Evolutionary conservation across 1,140 invertebrate species (phyloP), one percentile per base, ranked within the genome.

Genomic region (Macrosteles quadrilineatus): DNA sequence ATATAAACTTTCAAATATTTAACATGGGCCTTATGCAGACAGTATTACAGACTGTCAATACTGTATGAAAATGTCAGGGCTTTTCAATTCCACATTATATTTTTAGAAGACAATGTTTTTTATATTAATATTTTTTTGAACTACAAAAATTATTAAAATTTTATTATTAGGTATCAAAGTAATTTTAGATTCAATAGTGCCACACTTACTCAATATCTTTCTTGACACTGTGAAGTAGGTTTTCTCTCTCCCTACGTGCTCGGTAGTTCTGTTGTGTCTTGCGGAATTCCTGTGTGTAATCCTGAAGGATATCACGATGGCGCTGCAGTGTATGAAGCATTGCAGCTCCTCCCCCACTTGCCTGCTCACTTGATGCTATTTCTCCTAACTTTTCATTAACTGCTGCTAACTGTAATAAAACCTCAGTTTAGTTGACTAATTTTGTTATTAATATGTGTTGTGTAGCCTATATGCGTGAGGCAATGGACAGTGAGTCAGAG

Each of bases 241-340:
- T 92, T 79, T 98, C 95, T 9, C 96, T 82, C 77, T 97, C 94
- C 68, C 91, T 87, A 30, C 92, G 85, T 43, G 88, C 88, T 64
- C 87, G 86, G 77, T 97, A 93, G 76, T 97, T 95, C 68, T 91
- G 90, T 77, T 90, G 91, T 0, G 95, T 98, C 80, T 97, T 97
- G 68, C 90, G 88, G 77, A 96, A 98, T 81, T 99, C 97, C 77
- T 95, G 87, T 25, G 91, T 90, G 77, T 98, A 97, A 77, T 98
- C 96, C 81, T 94, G 87, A 0, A 83, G 77, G 75, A 99, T 99
- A 81, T 98, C 97, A 75, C 93, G 87, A 79, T 99, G 97, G 30
- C 97, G 84, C 79, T 98, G 95, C 69, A 98, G 85, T 1, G 95
- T 98, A 77, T 98, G 96, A 68, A 95, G 83, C 76, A 95, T 89